Base-by-base conservation (phyloP, 2,797 vertebrate genomes). In the Bradypodion pumilum region DNA sequence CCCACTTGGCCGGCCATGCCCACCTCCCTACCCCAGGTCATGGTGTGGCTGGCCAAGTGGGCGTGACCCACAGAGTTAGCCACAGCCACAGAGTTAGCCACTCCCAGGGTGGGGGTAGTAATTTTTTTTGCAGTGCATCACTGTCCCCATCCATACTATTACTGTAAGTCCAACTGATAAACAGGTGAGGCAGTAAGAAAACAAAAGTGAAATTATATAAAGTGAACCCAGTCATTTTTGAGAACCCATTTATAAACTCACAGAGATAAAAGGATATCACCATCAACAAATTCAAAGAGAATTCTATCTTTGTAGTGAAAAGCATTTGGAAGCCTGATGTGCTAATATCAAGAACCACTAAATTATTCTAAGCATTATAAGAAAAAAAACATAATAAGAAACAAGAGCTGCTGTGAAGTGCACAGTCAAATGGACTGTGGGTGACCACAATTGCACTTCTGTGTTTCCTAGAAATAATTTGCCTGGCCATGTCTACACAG, bases 401-500 rank as follows among this genome's bases (percentile, higher is more conserved):
- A 82, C 42, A 32, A 32, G 66, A 81, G 35, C 83, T 27, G 23
- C 49, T 68, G 27, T 81, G 5, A 62, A 83, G 23, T 0, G 8
- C 8, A 70, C 32, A 78, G n/a, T 68, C 62, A 46, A 32, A 88
- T 40, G 77, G 70, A 87, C 89, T 91, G 91, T 90, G 94, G 91
- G 86, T 91, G 88, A 93, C 92, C 92, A 92, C 90, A 94, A 68
- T 4, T 90, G 85, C 79, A 78, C 76, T 86, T 82, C 81, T 84
- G 37, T 76, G 78, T 85, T 83, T 44, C 78, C 88, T 82, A 52
- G 19, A 85, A 93, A 91, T 81, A 89, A 92, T 89, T 60, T 74
- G 75, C 74, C 82, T 86, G 87, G 74, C 69, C 78, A 86, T 85
- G 84, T 59, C 90, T 86, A 82, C 73, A 78, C 65, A 80, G 0